These are phyloP conservation scores for Anoplophora glabripennis DNA, from an alignment of 1,140 invertebrate genomes.

Conservation along the genomic window DNA sequence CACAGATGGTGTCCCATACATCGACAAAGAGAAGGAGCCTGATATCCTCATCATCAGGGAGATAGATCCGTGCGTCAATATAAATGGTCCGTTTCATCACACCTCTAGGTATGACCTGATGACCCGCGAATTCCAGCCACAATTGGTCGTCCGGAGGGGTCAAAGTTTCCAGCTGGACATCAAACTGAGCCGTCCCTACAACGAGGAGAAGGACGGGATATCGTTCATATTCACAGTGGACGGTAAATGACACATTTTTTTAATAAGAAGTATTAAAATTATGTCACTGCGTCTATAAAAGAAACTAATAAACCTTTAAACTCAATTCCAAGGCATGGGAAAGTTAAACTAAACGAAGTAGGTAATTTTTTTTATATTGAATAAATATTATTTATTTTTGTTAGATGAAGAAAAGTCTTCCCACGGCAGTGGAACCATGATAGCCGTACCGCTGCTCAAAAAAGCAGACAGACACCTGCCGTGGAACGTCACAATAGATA, in stretches of 20 bases:
- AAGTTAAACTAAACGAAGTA: too few species aligned
- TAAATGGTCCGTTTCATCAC: conserved; percentile 73
- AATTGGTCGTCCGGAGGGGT: conserved; percentile 78
- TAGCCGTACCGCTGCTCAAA: conserved; percentile 71
- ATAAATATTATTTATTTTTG: conserved; percentile 20
- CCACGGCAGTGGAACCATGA: conserved; percentile 74
- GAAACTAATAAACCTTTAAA: too few species aligned
- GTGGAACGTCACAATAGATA: conserved; percentile 60
- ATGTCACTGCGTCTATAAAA: too few species aligned
- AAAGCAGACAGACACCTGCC: conserved; percentile 45
- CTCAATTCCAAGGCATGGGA: too few species aligned
- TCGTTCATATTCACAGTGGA: conserved; percentile 80
- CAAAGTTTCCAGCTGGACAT: conserved; percentile 76
- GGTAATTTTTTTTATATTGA: neutral
- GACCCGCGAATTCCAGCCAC: conserved; percentile 59
- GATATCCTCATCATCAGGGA: conserved; percentile 66
- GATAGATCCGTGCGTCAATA: conserved; percentile 66
- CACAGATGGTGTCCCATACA: conserved; percentile 50
- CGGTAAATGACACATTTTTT: conserved; percentile 51
- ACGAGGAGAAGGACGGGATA: conserved; percentile 70
- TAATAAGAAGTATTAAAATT: too few species aligned
- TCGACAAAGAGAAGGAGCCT: conserved; percentile 46
- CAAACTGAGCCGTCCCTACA: conserved; percentile 69
- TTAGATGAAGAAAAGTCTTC: conserved; percentile 71
- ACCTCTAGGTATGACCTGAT: conserved; percentile 75